phyloP scores from a whole-genome alignment of 2,888 invertebrate species.

The Orchesella flavescens region DNA sequence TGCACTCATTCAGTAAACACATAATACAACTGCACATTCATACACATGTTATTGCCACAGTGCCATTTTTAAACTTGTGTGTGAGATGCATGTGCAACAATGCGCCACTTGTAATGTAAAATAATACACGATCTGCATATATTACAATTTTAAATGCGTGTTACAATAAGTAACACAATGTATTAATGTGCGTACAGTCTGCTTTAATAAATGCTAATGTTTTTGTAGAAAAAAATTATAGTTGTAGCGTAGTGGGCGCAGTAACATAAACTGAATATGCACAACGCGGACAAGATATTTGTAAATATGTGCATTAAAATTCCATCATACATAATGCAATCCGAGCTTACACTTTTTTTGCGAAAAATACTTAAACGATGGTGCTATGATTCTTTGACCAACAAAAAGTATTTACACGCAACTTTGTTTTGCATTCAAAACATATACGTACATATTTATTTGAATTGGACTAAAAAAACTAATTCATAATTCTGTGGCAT shows the following conservation, averaged over 20 bases:
- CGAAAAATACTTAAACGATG: conserved; percentile 6
- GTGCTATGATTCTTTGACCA: neutral
- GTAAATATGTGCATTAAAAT: conserved; percentile 14
- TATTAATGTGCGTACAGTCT: conserved; percentile 9
- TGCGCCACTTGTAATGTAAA: neutral
- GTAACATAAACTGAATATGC: too few relatives aligned
- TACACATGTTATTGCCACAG: conserved; percentile 42
- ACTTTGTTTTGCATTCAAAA: neutral
- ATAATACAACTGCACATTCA: conserved; percentile 23
- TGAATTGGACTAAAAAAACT: too few relatives aligned
- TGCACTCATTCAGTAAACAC: neutral
- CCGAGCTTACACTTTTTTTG: conserved; percentile 26
- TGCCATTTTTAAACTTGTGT: conserved; percentile 48
- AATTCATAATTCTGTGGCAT: too few relatives aligned
- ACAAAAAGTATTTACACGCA: conserved; percentile 11
- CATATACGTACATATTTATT: neutral
- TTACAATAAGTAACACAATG: too few relatives aligned
- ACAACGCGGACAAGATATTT: too few relatives aligned
- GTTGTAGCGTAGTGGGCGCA: too few relatives aligned
- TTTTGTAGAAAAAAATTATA: neutral
- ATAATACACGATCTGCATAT: conserved; percentile 14
- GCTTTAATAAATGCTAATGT: conserved; percentile 19
- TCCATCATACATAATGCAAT: conserved; percentile 45
- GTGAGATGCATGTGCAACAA: conserved; percentile 11
- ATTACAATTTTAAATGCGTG: neutral